phyloP scores from a whole-genome alignment of 2,113 vertebrate genomes.

The Leptobrachium ailaonicum region DNA sequence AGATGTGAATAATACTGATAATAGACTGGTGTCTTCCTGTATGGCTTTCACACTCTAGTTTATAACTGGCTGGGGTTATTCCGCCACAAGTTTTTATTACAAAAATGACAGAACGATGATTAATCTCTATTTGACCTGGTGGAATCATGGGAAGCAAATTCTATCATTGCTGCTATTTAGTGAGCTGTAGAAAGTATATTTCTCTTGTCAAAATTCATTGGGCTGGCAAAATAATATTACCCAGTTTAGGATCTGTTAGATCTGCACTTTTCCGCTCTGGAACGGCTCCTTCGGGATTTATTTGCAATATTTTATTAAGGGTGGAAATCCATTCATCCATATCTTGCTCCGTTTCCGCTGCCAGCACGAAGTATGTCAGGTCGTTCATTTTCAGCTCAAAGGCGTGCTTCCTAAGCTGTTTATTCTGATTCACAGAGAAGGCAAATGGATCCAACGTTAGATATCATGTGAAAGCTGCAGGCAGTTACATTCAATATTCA shows the following conservation, averaged over 20 bases:
- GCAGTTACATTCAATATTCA: no score
- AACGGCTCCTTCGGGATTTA: slow-evolving; percentile 83
- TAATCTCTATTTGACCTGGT: neutral
- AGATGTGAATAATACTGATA: no score
- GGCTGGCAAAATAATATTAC: slow-evolving; percentile 57
- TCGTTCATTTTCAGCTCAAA: slow-evolving; percentile 99
- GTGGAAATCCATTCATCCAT: slow-evolving; percentile 98
- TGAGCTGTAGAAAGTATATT: slow-evolving; percentile 18
- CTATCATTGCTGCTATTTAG: slow-evolving; percentile 5
- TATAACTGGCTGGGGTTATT: no score
- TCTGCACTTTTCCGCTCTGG: slow-evolving; percentile 89
- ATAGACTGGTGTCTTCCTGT: no score
- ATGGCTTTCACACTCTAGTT: no score
- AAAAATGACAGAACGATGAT: neutral
- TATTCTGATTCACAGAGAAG: slow-evolving; percentile 71
- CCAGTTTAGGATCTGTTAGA: slow-evolving; percentile 83
- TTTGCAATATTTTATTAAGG: slow-evolving; percentile 92
- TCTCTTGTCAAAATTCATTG: slow-evolving; percentile 21
- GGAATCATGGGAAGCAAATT: neutral
- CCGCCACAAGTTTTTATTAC: neutral
- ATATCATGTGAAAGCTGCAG: neutral
- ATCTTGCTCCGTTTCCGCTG: slow-evolving; percentile 93
- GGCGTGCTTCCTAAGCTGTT: slow-evolving; percentile 89
- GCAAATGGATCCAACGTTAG: slow-evolving; percentile 14
- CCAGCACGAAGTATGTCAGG: slow-evolving; percentile 97